These are phyloP conservation scores for Apotomis capreana DNA, from an alignment of 2,888 invertebrate species.

Conservation along the genomic window DNA sequence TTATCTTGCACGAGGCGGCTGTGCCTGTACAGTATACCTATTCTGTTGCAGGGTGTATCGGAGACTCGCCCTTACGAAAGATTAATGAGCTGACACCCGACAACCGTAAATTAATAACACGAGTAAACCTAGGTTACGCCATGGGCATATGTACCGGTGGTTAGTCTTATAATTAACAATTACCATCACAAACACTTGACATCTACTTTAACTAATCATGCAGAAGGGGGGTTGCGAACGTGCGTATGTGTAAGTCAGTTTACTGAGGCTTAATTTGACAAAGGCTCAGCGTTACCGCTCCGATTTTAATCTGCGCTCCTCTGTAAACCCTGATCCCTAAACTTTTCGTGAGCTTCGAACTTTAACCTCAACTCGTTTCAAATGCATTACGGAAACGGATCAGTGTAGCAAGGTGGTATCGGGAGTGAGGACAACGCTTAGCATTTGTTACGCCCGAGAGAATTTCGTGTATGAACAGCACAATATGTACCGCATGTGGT, in stretches of 20 bases:
- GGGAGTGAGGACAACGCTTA: slow-evolving; percentile 51
- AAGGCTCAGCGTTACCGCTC: slow-evolving; percentile 59
- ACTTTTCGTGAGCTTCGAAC: slow-evolving; percentile 38
- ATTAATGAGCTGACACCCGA: slow-evolving; percentile 28
- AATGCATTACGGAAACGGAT: slow-evolving; percentile 24
- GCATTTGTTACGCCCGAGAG: slow-evolving; percentile 57
- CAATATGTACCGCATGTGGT: slow-evolving; percentile 73
- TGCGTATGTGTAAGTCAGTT: slow-evolving; percentile 70
- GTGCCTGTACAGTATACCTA: not conserved
- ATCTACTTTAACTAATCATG: slow-evolving; percentile 79
- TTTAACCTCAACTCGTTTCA: slow-evolving; percentile 24
- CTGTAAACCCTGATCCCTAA: slow-evolving; percentile 38
- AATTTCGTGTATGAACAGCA: slow-evolving; percentile 60
- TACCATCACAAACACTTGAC: slow-evolving; percentile 74
- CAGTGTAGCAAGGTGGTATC: slow-evolving; percentile 7
- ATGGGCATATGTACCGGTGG: slow-evolving; percentile 22
- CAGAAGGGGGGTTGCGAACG: slow-evolving; percentile 83
- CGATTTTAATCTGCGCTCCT: slow-evolving; percentile 34
- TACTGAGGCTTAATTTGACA: slow-evolving; percentile 63
- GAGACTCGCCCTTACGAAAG: slow-evolving; percentile 18
- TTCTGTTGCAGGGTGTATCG: slow-evolving; percentile 13
- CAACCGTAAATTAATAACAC: slow-evolving; percentile 21
- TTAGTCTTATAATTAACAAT: slow-evolving; percentile 50
- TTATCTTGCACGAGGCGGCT: slow-evolving; percentile 5
- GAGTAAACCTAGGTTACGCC: slow-evolving; percentile 17